These are phyloP conservation scores for Semicossyphus pulcher DNA, from an alignment of 2,113 vertebrate species.

Conservation along the genomic window DNA sequence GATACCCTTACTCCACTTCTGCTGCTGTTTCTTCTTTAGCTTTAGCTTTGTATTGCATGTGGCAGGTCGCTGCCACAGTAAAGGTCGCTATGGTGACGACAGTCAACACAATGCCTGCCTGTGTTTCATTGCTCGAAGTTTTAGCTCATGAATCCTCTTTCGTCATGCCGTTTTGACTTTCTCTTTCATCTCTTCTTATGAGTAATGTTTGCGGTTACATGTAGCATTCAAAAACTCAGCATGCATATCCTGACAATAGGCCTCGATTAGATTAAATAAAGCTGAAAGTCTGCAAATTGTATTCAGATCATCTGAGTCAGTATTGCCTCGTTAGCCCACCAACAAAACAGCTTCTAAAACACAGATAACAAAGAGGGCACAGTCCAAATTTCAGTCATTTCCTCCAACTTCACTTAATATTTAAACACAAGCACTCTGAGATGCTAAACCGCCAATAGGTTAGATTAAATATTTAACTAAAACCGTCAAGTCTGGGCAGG, in stretches of 20 bases:
- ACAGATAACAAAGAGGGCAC: slow-evolving; percentile 39
- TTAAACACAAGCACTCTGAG: slow-evolving; percentile 40
- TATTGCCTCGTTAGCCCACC: neutral
- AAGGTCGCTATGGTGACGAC: slow-evolving; percentile 68
- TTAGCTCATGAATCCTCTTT: slow-evolving; percentile 37
- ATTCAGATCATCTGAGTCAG: neutral
- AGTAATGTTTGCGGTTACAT: neutral
- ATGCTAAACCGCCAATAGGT: slow-evolving; percentile 19
- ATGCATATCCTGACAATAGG: neutral
- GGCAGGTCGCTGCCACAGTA: slow-evolving; percentile 39
- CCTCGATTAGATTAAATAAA: neutral
- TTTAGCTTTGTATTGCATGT: slow-evolving; percentile 49
- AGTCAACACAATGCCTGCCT: slow-evolving; percentile 65
- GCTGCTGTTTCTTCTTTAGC: slow-evolving; percentile 48
- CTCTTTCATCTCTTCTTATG: slow-evolving; percentile 15
- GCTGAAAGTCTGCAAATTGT: slow-evolving; percentile 4
- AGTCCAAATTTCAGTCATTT: slow-evolving; percentile 38
- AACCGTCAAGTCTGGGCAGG: slow-evolving; percentile 5
- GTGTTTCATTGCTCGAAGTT: slow-evolving; percentile 34
- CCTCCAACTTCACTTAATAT: slow-evolving; percentile 57
- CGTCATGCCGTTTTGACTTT: slow-evolving; percentile 27
- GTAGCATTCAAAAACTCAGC: slow-evolving; percentile 8
- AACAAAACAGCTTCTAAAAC: slow-evolving; percentile 18
- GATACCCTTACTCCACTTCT: slow-evolving; percentile 7
- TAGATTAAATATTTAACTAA: slow-evolving; percentile 59